Evolutionary conservation across 2,113 vertebrate genomes (phyloP), one percentile per base, ranked within the genome.

Genomic region (Podarcis cretensis): DNA sequence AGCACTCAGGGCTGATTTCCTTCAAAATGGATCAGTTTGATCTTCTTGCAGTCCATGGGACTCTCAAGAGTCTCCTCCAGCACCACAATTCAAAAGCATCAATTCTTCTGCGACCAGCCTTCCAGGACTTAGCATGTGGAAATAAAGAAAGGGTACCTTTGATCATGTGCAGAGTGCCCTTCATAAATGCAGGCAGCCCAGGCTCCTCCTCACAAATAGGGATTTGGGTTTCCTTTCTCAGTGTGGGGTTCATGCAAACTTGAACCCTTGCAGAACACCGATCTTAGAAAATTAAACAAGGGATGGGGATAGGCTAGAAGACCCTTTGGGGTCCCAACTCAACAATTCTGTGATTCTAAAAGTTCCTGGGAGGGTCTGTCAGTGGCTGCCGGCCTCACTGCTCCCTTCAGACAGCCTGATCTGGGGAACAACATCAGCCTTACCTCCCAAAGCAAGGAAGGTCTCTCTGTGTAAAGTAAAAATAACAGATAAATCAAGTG

Each of bases 401-500:
- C 63, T 83, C 12, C n/a, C 23, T 78, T 48, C 37, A 27, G 40
- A 21, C 76, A 48, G 37, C 76, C 76, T 75, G 90, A 88, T 54
- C 48, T 2, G 37, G 92, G 83, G 88, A 82, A 48, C 66, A 20
- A 21, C 18, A 4, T 14, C 10, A 21, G 82, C 16, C 30, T 84
- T 54, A 2, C 20, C 40, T 84, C 9, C 4, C 25, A 2, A n/a
- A 20, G 12, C 37, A n/a, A 7, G 37, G 54, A 23, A 37, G 81
- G 89, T 57, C 88, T 48, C 84, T 89, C 75, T 79, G 87, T 65
- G 37, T 37, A 30, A 89, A 89, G 78, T 7, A 59, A 89, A 95
- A 90, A 94, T 91, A 90, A 89, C 48, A 95, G 89, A 96, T 96
- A 95, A 96, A 95, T 96, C 95, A 96, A 95, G 82, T 93, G 75